Base-by-base conservation (phyloP, 2,797 vertebrate species). In the Myotis vivesi region DNA sequence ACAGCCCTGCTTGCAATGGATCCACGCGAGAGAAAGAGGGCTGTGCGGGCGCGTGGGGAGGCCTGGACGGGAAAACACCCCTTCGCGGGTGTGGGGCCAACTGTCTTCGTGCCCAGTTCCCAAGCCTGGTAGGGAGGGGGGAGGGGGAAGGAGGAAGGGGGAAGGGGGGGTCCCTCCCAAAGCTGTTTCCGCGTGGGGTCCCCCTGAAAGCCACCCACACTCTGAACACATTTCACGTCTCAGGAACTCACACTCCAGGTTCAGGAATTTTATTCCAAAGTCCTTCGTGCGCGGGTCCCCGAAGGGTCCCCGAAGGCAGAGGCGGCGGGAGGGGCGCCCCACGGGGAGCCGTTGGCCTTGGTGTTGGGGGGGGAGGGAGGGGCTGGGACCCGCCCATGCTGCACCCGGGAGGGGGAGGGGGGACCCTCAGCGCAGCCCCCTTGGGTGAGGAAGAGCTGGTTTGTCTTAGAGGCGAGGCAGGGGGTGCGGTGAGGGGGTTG, bases 211-310 rank as follows among this genome's bases (percentile, higher is more conserved):
- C 41, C 41, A 9, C 11, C 91, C 93, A 91, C 59, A 94, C 86
- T 96, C 95, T 94, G 87, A 86, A 97, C 95, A 96, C 69, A 96
- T 95, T 97, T 97, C 97, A 97, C 88, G 97, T 97, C 97, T 96
- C 80, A 97, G 97, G 97, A 98, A 98, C 97, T 97, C 95, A 97
- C 94, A 97, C 98, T 98, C 97, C 97, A 97, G 93, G 97, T 96
- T 98, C 94, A 97, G 97, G 95, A 95, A 95, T 96, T 95, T 95
- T 97, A 97, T 96, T 95, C 97, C 97, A 87, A 92, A 97, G 96
- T 94, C 92, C 85, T 98, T 97, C 92, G 95, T 97, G 97, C 84
- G 72, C 94, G 80, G 55, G 22, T 28, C 84, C 77, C 77, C 49
- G 36, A 5, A 28, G 10, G 83, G 76, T 25, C 93, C 94, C 94